phyloP scores from a whole-genome alignment of 1,140 invertebrate species.

The Drosophila orosa region DNA sequence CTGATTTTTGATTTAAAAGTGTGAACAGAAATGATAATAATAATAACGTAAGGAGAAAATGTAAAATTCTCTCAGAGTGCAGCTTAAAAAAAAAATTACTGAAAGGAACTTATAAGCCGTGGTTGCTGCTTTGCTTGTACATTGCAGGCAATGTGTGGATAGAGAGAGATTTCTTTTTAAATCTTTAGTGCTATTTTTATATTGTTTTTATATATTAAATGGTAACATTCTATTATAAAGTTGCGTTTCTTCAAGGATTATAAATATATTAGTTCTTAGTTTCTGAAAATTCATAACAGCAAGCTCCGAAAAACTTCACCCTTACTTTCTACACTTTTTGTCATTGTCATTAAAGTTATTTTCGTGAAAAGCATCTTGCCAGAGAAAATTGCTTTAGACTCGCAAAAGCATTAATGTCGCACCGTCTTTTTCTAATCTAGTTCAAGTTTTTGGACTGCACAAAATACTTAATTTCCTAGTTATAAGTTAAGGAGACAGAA shows the following conservation, averaged over 20 bases:
- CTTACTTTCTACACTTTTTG: background rate
- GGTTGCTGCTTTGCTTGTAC: background rate
- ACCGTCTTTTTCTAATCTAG: constrained; percentile 16
- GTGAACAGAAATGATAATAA: background rate
- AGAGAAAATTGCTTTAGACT: constrained; percentile 11
- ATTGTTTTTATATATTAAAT: background rate
- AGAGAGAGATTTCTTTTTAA: background rate
- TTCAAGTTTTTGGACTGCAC: constrained; percentile 27
- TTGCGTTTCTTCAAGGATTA: background rate
- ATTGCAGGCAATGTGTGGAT: background rate
- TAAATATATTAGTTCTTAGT: background rate
- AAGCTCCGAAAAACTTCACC: background rate
- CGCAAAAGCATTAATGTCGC: constrained; percentile 18
- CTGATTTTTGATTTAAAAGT: constrained; percentile 28
- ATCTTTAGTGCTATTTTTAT: background rate
- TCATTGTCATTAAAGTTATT: constrained; percentile 15
- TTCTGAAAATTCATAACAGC: constrained; percentile 2
- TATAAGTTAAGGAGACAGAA: constrained; percentile 42
- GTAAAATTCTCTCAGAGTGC: background rate
- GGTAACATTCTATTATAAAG: no score
- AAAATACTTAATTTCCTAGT: constrained; percentile 41
- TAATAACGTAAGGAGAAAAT: background rate
- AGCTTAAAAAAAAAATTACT: background rate
- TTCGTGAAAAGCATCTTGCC: constrained; percentile 15
- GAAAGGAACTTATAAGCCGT: background rate